Percentiles rank a stretch among this genome's conserved stretches.
phyloP scores from a whole-genome alignment of 2,888 invertebrate species.

The Eupithecia pulchellata region DNA sequence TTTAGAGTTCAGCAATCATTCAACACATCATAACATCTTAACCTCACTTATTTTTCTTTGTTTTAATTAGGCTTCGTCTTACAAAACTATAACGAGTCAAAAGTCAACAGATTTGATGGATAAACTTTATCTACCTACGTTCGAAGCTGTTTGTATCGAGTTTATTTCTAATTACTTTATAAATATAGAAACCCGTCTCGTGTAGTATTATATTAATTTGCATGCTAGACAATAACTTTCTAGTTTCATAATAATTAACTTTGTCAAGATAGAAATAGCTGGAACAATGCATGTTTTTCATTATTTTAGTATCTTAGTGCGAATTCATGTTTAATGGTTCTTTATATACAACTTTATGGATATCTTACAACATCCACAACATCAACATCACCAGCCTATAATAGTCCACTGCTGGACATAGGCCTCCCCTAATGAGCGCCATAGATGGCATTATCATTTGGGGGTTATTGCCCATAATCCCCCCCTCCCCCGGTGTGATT shows the following conservation, averaged over 20 bases:
- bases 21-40: too few species aligned
- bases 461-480: too few species aligned
- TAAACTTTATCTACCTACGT: constrained; percentile 6
- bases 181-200: not conserved
- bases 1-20: too few species aligned
- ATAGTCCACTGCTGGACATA: too few species aligned
- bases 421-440: too few species aligned
- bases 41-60: not conserved
- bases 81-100: constrained; percentile 3
- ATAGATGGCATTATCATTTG: too few species aligned
- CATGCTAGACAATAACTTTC: not conserved
- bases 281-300: not conserved
- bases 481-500: too few species aligned
- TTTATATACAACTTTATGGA: too few species aligned
- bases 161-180: not conserved
- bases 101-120: not conserved
- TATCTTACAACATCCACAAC: too few species aligned
- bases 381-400: too few species aligned
- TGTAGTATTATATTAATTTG: constrained; percentile 2
- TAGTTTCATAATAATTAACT: not conserved
- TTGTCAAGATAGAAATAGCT: not conserved
- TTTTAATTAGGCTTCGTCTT: not conserved
- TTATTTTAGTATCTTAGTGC: not conserved
- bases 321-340: not conserved
- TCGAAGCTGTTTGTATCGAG: not conserved